Base-by-base conservation (phyloP, 1,140 invertebrate genomes). In the Lepidurus couesii region DNA sequence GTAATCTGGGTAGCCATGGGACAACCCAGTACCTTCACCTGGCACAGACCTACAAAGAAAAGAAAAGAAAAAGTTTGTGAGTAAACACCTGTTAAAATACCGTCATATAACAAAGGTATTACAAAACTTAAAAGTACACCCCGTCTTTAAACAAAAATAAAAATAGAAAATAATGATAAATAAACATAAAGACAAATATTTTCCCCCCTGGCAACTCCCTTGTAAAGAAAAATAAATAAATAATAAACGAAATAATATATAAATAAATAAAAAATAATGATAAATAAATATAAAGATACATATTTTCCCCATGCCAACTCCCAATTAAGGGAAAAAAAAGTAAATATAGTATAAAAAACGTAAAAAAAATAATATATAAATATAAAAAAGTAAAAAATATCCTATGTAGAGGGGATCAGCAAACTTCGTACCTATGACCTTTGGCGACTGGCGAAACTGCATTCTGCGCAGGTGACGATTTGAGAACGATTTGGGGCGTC, bases 21-120 rank as follows among this genome's bases (percentile, higher is more conserved):
- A n/a, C 42, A 42, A 74, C 7, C 78, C 78, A 34, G 13, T 44
- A 8, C 74, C 78, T 75, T 79, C 78, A 21, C 78, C 78, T 13
- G 78, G 73, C 21, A 21, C 4, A 21, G 53, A 65, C 13, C 74
- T 75, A 13, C n/a, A 75, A 75, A 75, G 65, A 73, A 73, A n/a
- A n/a, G 65, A 24, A 73, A 24, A 73, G 65, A 24, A 73, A 73
- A 21, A 16, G 53, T 34, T 34, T 34, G 2, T 34, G 2, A 34
- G 34, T 34, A 3, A 34, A 34, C 4, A 34, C 4, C 2, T 34
- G 34, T 34, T 34, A 65, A 16, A 65, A 16, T 65, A 65, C 8
- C 13, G n/a, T 65, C 7, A 13, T 65, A 34, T 34, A 34, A 34
- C 53, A 65, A 7, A 65, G 45, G 9, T 65, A 4, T 65, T 65